phyloP scores from a whole-genome alignment of 1,140 invertebrate genomes.

The Zaprionus davidi region DNA sequence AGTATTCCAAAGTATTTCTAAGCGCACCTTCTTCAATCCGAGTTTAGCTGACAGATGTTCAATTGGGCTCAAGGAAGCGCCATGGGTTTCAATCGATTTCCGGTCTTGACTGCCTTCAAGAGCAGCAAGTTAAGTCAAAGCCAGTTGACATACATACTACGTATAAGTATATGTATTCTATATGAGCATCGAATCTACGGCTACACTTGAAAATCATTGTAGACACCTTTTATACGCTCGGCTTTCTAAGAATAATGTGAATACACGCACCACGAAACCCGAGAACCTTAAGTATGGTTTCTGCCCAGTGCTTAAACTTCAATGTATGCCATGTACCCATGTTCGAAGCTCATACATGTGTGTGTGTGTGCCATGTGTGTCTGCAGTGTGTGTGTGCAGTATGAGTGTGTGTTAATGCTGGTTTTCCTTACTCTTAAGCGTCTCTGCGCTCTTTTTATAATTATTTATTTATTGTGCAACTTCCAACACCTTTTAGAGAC shows the following conservation, averaged over 20 bases:
- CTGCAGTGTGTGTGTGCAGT: conserved; percentile 11
- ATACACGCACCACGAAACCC: conserved; percentile 78
- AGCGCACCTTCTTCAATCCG: neutral
- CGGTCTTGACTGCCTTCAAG: neutral
- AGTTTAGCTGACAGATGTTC: neutral
- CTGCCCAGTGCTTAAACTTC: conserved; percentile 81
- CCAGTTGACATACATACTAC: conserved; percentile 6
- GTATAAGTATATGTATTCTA: neutral
- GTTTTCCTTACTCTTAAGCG: conserved; percentile 34
- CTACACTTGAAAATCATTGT: conserved; percentile 74
- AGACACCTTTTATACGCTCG: conserved; percentile 80
- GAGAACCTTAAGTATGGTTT: conserved; percentile 80
- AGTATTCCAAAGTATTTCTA: neutral
- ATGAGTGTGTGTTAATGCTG: conserved; percentile 31
- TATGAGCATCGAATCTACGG: conserved; percentile 12
- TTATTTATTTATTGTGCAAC: conserved; percentile 84
- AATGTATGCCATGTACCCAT: conserved; percentile 70
- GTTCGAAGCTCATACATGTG: neutral
- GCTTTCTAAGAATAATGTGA: conserved; percentile 80
- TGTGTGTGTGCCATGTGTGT: neutral
- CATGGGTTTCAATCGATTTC: conserved; percentile 24
- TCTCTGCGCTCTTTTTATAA: conserved; percentile 60
- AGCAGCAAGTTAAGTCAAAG: neutral
- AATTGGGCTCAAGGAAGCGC: neutral
- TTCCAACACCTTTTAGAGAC: conserved; percentile 84